Evolutionary conservation across 2,888 invertebrate genomes (phyloP), one percentile per base, ranked within the genome.

Genomic region (Yponomeuta cagnagella): DNA sequence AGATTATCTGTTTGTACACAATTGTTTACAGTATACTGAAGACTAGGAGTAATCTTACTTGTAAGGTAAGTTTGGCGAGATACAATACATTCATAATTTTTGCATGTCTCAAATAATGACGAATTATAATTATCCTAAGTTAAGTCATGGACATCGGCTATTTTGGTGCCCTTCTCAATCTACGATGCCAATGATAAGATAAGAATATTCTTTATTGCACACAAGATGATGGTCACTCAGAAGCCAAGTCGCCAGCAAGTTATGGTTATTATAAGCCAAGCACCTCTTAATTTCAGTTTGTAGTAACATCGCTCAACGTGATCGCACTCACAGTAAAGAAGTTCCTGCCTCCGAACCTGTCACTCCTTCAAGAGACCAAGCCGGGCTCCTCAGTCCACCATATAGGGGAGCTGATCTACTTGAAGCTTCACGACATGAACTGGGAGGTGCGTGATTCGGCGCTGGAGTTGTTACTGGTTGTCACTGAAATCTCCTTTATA

Each of bases 371-470:
- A 73, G 95, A 96, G 77, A 93, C 94, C 30, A 89, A 94, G 70
- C 93, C 94, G 2, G 94, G 95, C 2, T 93, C 94, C 0, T 89
- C 94, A 0, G 93, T 96, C 82, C 93, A 94, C 73, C 93, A 94
- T 72, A 84, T 96, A 10, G 96, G 95, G 0, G 93, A 94, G 12
- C 93, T 96, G 12, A 92, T 97, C 6, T 93, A 93, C 70, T 93
- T 93, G 81, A 95, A 96, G 79, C 88, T 96, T 80, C 95, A 96
- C 75, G 96, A 96, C 79, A 84, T 92, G 4, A 92, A 94, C 69
- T 97, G 97, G 97, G 96, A 97, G 82, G 94, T 97, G 1, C 92
- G 96, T 63, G 97, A 97, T 76, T 95, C 95, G 5, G 95, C 96
- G 0, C 80, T 97, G 43, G 96, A 97, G 82, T 87, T 96, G 64